Conservation (phyloP, 2,888 invertebrate genomes). For the Euzophera pinguis region DNA sequence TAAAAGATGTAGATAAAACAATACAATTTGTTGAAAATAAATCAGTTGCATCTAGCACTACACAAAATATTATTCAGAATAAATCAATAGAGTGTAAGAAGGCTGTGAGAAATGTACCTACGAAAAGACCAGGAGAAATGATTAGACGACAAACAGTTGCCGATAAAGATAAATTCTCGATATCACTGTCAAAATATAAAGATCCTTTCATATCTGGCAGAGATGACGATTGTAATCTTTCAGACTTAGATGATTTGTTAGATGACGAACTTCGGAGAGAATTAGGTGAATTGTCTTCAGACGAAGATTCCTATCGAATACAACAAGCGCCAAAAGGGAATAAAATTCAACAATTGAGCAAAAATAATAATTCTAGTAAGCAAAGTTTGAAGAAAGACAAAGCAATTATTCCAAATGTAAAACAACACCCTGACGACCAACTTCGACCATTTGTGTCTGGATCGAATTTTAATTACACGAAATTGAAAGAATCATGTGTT, state of each 20-base stretch:
- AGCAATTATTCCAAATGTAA: background rate
- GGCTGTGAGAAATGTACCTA: constrained; percentile 4
- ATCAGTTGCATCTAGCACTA: background rate
- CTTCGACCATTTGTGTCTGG: background rate
- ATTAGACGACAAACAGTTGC: constrained; percentile 31
- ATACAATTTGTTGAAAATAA: background rate
- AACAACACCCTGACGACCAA: background rate
- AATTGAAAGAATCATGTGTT: background rate
- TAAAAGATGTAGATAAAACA: background rate
- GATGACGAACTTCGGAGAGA: constrained; percentile 68
- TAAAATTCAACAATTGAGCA: constrained; percentile 20
- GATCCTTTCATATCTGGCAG: constrained; percentile 59
- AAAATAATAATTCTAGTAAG: background rate
- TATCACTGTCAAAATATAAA: constrained; percentile 28
- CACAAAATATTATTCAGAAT: background rate
- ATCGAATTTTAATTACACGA: background rate
- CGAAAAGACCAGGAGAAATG: constrained; percentile 21
- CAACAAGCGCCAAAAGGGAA: constrained; percentile 24
- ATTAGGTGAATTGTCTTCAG: constrained; percentile 63
- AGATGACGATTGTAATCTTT: constrained; percentile 61
- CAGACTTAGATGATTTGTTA: constrained; percentile 58
- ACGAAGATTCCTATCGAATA: constrained; percentile 47
- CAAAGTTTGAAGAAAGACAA: background rate
- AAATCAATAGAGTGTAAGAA: constrained; percentile 15
- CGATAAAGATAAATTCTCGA: constrained; percentile 12